phyloP scores from a whole-genome alignment of 2,888 invertebrate species.

The Zeuzera pyrina region DNA sequence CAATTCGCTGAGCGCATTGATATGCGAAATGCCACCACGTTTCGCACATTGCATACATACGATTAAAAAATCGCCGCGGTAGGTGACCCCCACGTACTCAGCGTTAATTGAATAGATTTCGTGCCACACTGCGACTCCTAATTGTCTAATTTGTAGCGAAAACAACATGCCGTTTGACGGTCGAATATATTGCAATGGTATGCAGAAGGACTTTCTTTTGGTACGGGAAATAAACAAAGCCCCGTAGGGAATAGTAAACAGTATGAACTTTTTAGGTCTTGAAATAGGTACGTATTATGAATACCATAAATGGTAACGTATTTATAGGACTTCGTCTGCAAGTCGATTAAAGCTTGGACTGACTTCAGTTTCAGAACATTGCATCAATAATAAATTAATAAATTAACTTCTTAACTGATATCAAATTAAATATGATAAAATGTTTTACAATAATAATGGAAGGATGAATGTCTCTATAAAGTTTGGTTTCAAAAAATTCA shows the following conservation, averaged over 20 bases:
- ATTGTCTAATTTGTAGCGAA: slow-evolving; percentile 72
- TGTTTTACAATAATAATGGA: too few species aligned
- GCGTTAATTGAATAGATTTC: slow-evolving; percentile 70
- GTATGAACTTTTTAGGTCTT: slow-evolving; percentile 30
- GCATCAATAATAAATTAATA: too few species aligned
- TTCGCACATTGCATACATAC: slow-evolving; percentile 69
- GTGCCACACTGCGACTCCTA: slow-evolving; percentile 58
- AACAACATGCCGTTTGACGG: slow-evolving; percentile 56
- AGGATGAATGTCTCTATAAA: too few species aligned
- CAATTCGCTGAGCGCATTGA: slow-evolving; percentile 62
- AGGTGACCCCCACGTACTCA: slow-evolving; percentile 59
- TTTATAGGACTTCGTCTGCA: too few species aligned
- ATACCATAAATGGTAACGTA: too few species aligned
- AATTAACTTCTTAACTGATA: too few species aligned
- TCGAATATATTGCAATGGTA: slow-evolving; percentile 60
- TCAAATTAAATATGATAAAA: too few species aligned
- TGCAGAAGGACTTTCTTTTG: slow-evolving; percentile 68
- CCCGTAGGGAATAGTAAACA: slow-evolving; percentile 52
- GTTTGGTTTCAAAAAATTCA: too few species aligned
- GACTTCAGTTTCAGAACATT: too few species aligned
- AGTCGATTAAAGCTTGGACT: too few species aligned
- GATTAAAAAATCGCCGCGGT: slow-evolving; percentile 69
- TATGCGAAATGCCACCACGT: slow-evolving; percentile 62
- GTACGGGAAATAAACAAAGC: slow-evolving; percentile 49
- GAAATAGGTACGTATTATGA: too few species aligned